phyloP scores from a whole-genome alignment of 2,888 invertebrate species.

The Tethea ocularis region DNA sequence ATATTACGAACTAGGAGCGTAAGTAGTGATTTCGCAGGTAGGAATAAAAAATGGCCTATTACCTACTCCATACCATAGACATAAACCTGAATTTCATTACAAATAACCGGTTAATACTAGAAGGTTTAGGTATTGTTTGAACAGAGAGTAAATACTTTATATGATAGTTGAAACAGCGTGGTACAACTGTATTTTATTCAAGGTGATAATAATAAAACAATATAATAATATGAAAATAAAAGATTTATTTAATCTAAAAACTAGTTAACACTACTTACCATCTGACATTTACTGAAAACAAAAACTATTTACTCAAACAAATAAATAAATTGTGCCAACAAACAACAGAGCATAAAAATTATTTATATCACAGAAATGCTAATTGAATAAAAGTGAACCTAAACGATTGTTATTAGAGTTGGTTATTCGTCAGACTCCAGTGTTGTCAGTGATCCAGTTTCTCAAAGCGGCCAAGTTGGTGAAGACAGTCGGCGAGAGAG shows the following conservation, averaged over 20 bases:
- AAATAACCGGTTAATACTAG: too few relatives aligned
- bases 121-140: too few relatives aligned
- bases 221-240: background rate
- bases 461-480: slow-evolving; percentile 71
- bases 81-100: too few relatives aligned
- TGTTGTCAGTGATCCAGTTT: slow-evolving; percentile 71
- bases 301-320: slow-evolving; percentile 21
- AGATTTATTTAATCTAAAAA: slow-evolving; percentile 1
- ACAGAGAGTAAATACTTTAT: too few relatives aligned
- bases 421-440: slow-evolving; percentile 58
- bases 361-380: slow-evolving; percentile 54
- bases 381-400: slow-evolving; percentile 18
- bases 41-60: too few relatives aligned
- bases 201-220: slow-evolving; percentile 1
- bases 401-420: slow-evolving; percentile 18
- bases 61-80: too few relatives aligned
- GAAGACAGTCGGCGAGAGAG: slow-evolving; percentile 78
- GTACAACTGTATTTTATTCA: background rate
- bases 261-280: slow-evolving; percentile 5
- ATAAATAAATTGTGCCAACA: slow-evolving; percentile 20
- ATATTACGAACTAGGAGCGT: too few relatives aligned
- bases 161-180: too few relatives aligned
- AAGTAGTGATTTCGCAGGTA: too few relatives aligned
- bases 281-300: background rate
- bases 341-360: slow-evolving; percentile 17